Base-by-base conservation (phyloP, 2,113 vertebrate genomes). In the Xenopus laevis region DNA sequence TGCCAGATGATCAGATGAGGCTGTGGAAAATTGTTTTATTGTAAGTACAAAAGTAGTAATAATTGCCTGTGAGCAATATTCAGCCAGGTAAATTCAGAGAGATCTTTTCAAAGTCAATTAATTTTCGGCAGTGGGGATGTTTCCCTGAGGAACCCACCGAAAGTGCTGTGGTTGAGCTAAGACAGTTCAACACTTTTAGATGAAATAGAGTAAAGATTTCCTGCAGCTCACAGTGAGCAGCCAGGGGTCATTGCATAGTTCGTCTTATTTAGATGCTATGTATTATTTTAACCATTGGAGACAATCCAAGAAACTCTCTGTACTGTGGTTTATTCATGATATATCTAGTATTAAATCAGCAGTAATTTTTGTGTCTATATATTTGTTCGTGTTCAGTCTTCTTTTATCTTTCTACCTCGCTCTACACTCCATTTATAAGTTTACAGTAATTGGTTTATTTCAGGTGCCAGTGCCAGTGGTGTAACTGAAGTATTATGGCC, bases 11-110 rank as follows among this genome's bases (percentile, higher is more conserved):
- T 58, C 73, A 75, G 65, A 75, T 57, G 60, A 75, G 73, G 65
- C 62, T 75, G 73, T 75, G 65, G 73, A 75, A 75, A 75, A 75
- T 75, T 75, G 73, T 75, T 75, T 75, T 75, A 75, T 75, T 75
- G 73, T 75, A 75, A 75, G 73, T 75, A 75, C 65, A 75, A 75
- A 69, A 75, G 73, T 75, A 59, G 65, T 69, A 75, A 75, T 75
- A 69, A 75, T 75, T 75, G 73, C 73, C 73, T 75, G 45, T 53
- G 65, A 75, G 73, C 65, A 75, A 59, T 75, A 75, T 68, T 69
- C 73, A 75, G 65, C 23, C 73, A 75, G 73, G 73, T 75, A 75
- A 75, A 75, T 75, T 75, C 73, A 62, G 65, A 75, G 65, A 74
- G 65, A 75, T 75, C 65, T 75, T 75, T 75, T 75, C 73, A 61